Evolutionary conservation across 2,113 vertebrate species (phyloP), one percentile per base, ranked within the genome.

Genomic region (Pholis gunnellus): DNA sequence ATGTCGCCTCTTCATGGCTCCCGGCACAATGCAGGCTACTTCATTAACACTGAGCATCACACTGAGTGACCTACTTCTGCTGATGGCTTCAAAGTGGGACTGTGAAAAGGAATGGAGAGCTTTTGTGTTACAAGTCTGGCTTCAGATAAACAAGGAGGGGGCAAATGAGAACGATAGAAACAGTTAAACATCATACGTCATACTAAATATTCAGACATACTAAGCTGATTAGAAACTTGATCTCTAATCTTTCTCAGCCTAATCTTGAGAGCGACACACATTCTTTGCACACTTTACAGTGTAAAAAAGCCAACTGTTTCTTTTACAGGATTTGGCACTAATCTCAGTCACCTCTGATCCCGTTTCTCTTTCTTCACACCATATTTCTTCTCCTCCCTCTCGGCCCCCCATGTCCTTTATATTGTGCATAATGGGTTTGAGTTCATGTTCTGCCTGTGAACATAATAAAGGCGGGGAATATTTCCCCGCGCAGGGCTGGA

Each of bases 31-130:
- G 63, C n/a, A 59, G 67, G 17, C 65, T 81, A 13, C 88, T 90
- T 82, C 54, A 84, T 85, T 85, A 83, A 83, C 84, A 71, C 81
- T 65, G 44, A 88, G 79, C 74, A 78, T 89, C 75, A 71, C 83
- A 82, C 77, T 70, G 73, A 87, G 64, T 84, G 83, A 88, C 90
- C 80, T 86, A 87, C 75, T 89, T 93, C 80, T 82, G 80, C 71
- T n/a, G 50, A 63, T 31, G 71, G 86, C 87, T 84, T 83, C 65
- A 88, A 83, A 89, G 78, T 20, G 20, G 38, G 34, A 27, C 31
- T 11, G 6, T 79, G 65, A 83, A 72, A 74, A 80, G 29, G 0
- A 65, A 69, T 11, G 38, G 46, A 75, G 65, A 75, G 75, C 66
- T 75, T 75, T 82, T 70, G 70, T 79, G 67, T 57, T 38, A 6